Percentiles rank a stretch among this genome's conserved stretches.
These are phyloP conservation scores for Chloromyia formosa DNA, from an alignment of 2,888 invertebrate genomes.

Conservation along the genomic window DNA sequence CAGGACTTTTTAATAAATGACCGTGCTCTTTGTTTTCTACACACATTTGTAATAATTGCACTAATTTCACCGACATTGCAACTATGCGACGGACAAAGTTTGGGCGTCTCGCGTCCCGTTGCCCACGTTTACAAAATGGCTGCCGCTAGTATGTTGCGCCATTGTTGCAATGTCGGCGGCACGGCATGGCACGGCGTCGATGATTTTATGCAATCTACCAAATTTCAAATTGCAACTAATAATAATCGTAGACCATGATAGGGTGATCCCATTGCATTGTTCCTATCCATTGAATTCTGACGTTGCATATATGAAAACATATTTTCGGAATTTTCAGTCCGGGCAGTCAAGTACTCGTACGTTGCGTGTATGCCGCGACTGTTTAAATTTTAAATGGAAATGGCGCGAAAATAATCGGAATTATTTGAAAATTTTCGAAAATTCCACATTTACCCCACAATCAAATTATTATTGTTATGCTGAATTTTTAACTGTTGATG, in stretches of 20 bases:
- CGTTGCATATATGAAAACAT: not conserved
- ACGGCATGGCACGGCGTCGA: not conserved
- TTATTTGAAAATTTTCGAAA: slow-evolving; percentile 33
- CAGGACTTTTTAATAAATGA: slow-evolving; percentile 21
- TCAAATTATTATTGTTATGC: not conserved
- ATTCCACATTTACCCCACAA: slow-evolving; percentile 9
- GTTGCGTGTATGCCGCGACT: not conserved
- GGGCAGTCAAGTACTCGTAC: too few relatives aligned
- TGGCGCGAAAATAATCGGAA: slow-evolving; percentile 36
- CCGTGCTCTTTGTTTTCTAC: slow-evolving; percentile 5
- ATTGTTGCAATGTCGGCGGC: too few relatives aligned
- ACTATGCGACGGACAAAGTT: not conserved
- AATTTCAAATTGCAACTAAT: slow-evolving; percentile 38
- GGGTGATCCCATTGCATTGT: not conserved
- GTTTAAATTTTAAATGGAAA: slow-evolving; percentile 5
- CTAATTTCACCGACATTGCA: slow-evolving; percentile 15
- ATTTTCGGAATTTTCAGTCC: not conserved
- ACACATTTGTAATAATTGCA: slow-evolving; percentile 32
- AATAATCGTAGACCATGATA: not conserved
- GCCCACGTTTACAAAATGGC: not conserved
- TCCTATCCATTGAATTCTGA: not conserved
- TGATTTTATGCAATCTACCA: slow-evolving; percentile 26
- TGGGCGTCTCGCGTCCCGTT: not conserved
- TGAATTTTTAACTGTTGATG: not conserved
- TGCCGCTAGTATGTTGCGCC: too few relatives aligned